Evolutionary conservation across 2,797 vertebrate genomes (phyloP).

Genomic region (Threskiornis aethiopicus): DNA sequence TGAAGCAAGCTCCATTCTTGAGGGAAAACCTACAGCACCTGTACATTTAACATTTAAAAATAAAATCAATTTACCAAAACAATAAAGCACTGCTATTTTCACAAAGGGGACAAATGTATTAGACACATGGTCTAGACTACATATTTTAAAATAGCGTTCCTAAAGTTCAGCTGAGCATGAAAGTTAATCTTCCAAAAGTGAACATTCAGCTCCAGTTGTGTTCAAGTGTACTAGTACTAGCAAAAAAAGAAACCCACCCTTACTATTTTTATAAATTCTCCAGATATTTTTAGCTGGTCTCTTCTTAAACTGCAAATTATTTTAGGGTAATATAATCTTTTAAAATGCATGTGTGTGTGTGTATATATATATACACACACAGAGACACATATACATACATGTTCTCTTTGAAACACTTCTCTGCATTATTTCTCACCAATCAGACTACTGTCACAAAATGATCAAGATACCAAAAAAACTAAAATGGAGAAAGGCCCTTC

Average conservation of each 20-base stretch:
- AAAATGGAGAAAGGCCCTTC: neutral
- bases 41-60: neutral
- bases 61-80: neutral
- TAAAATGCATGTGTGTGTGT: neutral
- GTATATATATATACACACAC: neutral
- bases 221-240: neutral
- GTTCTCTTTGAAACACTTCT: neutral
- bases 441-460: neutral
- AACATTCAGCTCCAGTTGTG: constrained; percentile 41
- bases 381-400: neutral
- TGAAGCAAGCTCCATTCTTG: neutral
- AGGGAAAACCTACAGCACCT: neutral
- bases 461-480: neutral
- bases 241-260: neutral
- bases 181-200: constrained; percentile 59
- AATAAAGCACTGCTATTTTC: neutral
- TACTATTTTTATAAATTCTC: constrained; percentile 33
- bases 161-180: constrained; percentile 55
- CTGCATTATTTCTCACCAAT: neutral
- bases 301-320: neutral
- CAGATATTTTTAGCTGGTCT: constrained; percentile 18
- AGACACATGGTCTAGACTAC: neutral
- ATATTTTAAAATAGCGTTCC: constrained; percentile 45
- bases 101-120: neutral
- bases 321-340: neutral